Evolutionary conservation across 2,113 vertebrate genomes (phyloP).

Genomic region (Amphiprion percula): DNA sequence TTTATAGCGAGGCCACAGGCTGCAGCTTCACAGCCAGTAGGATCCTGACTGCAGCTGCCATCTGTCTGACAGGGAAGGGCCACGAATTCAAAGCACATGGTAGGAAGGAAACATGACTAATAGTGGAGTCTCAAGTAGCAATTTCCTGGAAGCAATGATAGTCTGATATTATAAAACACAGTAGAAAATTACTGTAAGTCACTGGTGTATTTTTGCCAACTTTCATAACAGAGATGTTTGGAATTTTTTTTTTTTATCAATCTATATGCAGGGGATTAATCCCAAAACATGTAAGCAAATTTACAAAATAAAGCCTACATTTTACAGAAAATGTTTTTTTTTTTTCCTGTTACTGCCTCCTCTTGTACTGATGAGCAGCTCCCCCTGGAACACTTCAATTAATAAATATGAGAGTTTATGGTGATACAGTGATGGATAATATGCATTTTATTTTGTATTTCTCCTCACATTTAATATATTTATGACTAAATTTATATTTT

Average conservation of each 20-base stretch:
- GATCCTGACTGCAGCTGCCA: conserved; percentile 80
- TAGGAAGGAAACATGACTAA: conserved; percentile 15
- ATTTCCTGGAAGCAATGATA: not conserved
- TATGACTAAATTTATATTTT: no score
- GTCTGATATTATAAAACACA: conserved; percentile 7
- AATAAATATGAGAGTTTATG: no score
- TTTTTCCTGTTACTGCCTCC: not conserved
- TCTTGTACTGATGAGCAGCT: conserved; percentile 6
- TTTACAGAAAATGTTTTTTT: no score
- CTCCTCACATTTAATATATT: no score
- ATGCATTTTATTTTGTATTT: no score
- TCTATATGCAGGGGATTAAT: no score
- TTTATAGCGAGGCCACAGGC: conserved; percentile 81
- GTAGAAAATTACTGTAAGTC: not conserved
- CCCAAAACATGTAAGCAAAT: no score
- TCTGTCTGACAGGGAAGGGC: no score
- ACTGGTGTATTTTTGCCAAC: not conserved
- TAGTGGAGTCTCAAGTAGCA: not conserved
- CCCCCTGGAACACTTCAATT: no score
- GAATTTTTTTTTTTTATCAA: not conserved
- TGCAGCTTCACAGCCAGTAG: conserved; percentile 80
- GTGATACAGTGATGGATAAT: no score
- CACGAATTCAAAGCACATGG: conserved; percentile 72
- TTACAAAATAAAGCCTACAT: not conserved
- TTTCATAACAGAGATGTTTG: not conserved